Evolutionary conservation across 2,888 invertebrate species (phyloP).

Genomic region (Drosophila limbata): DNA sequence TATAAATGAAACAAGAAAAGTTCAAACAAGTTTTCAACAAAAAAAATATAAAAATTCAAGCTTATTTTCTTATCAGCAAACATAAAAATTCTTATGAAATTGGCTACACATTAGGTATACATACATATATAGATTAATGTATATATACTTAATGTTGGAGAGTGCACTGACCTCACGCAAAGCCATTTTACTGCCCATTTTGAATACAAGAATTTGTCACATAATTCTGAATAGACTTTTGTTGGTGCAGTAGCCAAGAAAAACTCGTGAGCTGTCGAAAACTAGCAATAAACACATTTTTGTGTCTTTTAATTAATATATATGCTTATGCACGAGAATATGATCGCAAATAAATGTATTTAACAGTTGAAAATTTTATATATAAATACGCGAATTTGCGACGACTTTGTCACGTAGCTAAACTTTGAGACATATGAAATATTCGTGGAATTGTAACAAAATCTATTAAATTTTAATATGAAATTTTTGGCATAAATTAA

Average conservation of each 20-base stretch:
- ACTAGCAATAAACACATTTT: conserved; percentile 35
- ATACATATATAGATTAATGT: conserved; percentile 13
- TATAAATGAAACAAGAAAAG: background rate
- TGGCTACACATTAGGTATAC: background rate
- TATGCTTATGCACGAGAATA: conserved; percentile 16
- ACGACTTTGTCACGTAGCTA: conserved; percentile 39
- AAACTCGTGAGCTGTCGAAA: conserved; percentile 44
- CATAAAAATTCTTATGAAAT: background rate
- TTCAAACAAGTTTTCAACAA: conserved; percentile 13
- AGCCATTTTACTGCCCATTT: conserved; percentile 28
- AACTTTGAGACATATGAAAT: conserved; percentile 1
- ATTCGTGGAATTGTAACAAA: conserved; percentile 12
- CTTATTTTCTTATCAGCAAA: conserved; percentile 7
- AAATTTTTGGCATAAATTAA: conserved; percentile 18
- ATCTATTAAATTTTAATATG: conserved; percentile 29
- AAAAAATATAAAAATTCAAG: conserved; percentile 1
- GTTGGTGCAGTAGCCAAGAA: conserved; percentile 38
- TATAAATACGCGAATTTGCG: conserved; percentile 18
- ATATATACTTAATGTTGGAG: background rate
- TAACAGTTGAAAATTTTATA: conserved; percentile 6
- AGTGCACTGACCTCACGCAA: conserved; percentile 63
- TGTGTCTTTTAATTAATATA: conserved; percentile 14
- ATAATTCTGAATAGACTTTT: conserved; percentile 9
- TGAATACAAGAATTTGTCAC: conserved; percentile 6
- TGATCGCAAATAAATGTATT: conserved; percentile 21